Evolutionary conservation across 2,797 vertebrate genomes (phyloP).

Genomic region (Limnodromus scolopaceus): DNA sequence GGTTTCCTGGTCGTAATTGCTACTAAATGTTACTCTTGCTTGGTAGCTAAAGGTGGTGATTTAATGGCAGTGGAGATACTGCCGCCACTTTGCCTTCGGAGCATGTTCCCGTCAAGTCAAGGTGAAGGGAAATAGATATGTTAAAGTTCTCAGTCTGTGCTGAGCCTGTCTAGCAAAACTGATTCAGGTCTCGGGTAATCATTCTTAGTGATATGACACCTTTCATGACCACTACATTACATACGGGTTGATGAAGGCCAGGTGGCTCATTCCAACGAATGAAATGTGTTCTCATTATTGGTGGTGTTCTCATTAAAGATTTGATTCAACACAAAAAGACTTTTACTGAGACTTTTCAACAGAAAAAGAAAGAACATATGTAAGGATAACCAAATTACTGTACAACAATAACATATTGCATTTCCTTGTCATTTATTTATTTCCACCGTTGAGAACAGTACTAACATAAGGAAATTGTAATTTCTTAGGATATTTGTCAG

Average conservation of each 20-base stretch:
- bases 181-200: not conserved
- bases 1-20: not conserved
- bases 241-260: not conserved
- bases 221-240: not conserved
- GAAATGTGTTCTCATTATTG: not conserved
- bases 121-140: not conserved
- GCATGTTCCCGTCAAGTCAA: not conserved
- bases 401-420: not conserved
- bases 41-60: not conserved
- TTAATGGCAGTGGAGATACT: not conserved
- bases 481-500: not conserved
- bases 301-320: not conserved
- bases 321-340: not conserved
- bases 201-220: not conserved
- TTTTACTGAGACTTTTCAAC: not conserved
- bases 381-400: not conserved
- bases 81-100: not conserved
- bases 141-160: not conserved
- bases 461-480: not conserved
- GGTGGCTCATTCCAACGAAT: not conserved
- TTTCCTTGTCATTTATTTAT: not conserved
- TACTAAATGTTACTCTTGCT: not conserved
- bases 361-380: not conserved
- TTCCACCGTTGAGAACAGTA: not conserved
- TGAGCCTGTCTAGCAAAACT: not conserved